phyloP scores from a whole-genome alignment of 2,113 vertebrate genomes.

The Gallinago media region DNA sequence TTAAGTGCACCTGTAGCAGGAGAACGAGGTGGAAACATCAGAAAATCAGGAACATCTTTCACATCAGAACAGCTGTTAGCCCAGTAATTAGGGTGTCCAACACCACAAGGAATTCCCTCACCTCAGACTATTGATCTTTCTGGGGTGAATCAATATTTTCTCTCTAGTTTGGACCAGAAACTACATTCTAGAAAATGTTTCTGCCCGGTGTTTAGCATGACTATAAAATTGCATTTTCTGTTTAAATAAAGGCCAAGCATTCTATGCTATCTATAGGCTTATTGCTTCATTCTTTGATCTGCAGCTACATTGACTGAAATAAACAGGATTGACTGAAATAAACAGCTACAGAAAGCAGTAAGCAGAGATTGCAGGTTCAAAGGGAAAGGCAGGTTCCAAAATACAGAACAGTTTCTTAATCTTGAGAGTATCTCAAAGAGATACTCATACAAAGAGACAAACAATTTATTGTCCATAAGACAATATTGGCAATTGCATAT shows the following conservation, averaged over 20 bases:
- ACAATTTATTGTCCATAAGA: not conserved
- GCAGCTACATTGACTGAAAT: not conserved
- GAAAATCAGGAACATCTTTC: not conserved
- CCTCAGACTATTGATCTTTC: not conserved
- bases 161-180: not conserved
- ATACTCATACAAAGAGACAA: not conserved
- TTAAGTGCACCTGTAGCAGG: not conserved
- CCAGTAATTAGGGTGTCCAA: not conserved
- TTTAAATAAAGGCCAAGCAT: not conserved
- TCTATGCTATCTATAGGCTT: not conserved
- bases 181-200: not conserved
- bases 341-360: not conserved
- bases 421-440: not conserved
- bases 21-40: not conserved
- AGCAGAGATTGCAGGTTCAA: not conserved
- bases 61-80: not conserved
- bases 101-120: not conserved
- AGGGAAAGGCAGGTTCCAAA: not conserved
- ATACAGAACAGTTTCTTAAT: not conserved
- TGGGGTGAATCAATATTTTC: not conserved
- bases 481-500: not conserved
- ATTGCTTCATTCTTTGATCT: not conserved
- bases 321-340: not conserved
- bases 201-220: not conserved
- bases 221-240: not conserved